Percentiles rank a stretch among this genome's conserved stretches.
phyloP scores from a whole-genome alignment of 1,140 invertebrate species.

The Sitodiplosis mosellana region DNA sequence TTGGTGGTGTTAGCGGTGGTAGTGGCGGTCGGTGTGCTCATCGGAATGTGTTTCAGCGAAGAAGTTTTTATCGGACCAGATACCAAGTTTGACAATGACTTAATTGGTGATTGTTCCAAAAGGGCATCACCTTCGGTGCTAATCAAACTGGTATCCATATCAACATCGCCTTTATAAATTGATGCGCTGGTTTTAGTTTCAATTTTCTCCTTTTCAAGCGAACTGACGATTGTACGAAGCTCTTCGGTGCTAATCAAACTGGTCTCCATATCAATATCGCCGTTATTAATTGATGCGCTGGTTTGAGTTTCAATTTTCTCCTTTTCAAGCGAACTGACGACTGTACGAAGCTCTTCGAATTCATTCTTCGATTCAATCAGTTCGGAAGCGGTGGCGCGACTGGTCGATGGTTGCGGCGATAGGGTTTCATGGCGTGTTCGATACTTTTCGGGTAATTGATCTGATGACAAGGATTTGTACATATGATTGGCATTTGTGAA shows the following conservation, averaged over 20 bases:
- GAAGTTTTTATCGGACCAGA: slow-evolving; percentile 33
- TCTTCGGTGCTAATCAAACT: slow-evolving; percentile 17
- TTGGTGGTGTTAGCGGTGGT: slow-evolving; percentile 2
- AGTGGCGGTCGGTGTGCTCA: slow-evolving; percentile 9
- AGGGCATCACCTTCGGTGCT: slow-evolving; percentile 24
- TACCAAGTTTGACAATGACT: slow-evolving; percentile 38
- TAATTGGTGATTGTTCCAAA: slow-evolving; percentile 35
- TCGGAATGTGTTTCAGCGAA: slow-evolving; percentile 22
- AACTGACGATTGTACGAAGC: background rate
- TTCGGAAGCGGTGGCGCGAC: background rate
- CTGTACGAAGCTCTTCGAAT: background rate
- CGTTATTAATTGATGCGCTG: background rate
- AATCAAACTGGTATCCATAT: slow-evolving; percentile 9
- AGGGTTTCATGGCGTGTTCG: background rate
- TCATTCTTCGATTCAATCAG: background rate
- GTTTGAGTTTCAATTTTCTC: background rate
- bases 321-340: background rate
- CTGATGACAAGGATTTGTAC: too few relatives aligned
- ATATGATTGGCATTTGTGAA: background rate
- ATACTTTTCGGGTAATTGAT: background rate
- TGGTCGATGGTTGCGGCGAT: background rate
- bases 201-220: background rate
- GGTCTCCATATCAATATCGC: background rate
- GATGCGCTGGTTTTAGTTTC: background rate
- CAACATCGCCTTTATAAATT: background rate